Evolutionary conservation across 2,888 invertebrate genomes (phyloP).

Genomic region (Pollenia amentaria): DNA sequence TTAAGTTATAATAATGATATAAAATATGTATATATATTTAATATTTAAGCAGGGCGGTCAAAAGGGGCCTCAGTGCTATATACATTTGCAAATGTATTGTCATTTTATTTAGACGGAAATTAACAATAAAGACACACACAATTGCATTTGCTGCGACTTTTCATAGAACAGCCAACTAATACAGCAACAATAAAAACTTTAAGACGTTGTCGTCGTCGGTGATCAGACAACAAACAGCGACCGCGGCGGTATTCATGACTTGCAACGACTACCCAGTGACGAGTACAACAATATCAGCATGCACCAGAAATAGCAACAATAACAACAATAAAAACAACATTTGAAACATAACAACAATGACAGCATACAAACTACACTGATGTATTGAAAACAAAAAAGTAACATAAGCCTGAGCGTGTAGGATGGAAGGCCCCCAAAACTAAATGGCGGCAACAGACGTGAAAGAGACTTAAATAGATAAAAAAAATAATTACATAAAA

Average conservation of each 20-base stretch:
- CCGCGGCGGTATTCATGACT: slow-evolving; percentile 34
- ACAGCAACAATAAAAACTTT: background rate
- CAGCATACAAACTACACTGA: slow-evolving; percentile 30
- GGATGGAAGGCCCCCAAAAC: slow-evolving; percentile 42
- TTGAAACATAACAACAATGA: slow-evolving; percentile 27
- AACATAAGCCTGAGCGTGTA: slow-evolving; percentile 53
- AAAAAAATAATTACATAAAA: background rate
- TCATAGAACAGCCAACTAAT: background rate
- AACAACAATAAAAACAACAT: slow-evolving; percentile 5
- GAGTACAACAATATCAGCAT: slow-evolving; percentile 16
- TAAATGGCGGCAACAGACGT: slow-evolving; percentile 44
- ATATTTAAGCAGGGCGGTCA: background rate
- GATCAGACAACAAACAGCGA: slow-evolving; percentile 54
- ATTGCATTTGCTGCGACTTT: slow-evolving; percentile 1
- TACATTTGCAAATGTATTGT: background rate
- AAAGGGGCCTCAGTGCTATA: background rate
- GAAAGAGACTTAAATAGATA: slow-evolving; percentile 22
- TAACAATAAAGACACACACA: slow-evolving; percentile 9
- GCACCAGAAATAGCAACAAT: slow-evolving; percentile 1
- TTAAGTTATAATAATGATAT: background rate
- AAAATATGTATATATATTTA: no score
- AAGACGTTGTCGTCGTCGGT: slow-evolving; percentile 14
- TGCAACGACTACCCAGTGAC: slow-evolving; percentile 18
- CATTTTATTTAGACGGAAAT: slow-evolving; percentile 25
- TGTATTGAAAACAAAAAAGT: slow-evolving; percentile 18